phyloP scores from a whole-genome alignment of 2,113 vertebrate species.

The Ginglymostoma cirratum region DNA sequence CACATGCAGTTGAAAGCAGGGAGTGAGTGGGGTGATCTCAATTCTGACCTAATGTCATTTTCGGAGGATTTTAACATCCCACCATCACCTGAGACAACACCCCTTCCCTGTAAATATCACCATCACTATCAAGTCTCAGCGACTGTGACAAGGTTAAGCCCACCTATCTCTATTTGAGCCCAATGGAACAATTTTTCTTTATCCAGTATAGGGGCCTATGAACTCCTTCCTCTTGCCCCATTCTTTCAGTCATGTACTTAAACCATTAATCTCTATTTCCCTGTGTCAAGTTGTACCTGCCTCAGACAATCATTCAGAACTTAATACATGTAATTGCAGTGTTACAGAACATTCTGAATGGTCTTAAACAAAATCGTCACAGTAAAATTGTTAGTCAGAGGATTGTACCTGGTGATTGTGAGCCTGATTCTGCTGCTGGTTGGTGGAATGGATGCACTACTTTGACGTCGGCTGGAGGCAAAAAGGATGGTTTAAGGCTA shows the following conservation, averaged over 20 bases:
- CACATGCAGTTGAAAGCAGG: no score
- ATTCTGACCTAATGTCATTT: no score
- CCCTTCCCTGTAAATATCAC: no score
- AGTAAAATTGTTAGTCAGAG: not conserved
- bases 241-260: not conserved
- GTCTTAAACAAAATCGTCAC: not conserved
- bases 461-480: conserved; percentile 60
- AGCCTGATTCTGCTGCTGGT: conserved; percentile 45
- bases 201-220: no score
- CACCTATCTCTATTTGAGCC: not conserved
- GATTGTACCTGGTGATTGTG: not conserved
- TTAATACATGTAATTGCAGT: not conserved
- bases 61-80: no score
- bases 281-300: not conserved
- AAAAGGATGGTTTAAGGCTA: conserved; percentile 51
- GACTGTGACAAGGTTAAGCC: not conserved
- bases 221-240: not conserved
- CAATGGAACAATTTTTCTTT: no score
- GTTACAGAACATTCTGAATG: not conserved
- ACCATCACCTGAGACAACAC: no score
- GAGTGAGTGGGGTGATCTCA: no score
- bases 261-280: not conserved
- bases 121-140: not conserved
- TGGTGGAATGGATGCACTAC: conserved; percentile 69
- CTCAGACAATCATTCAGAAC: not conserved